Conservation (phyloP, 2,113 vertebrate species). For the Rhizomys pruinosus region DNA sequence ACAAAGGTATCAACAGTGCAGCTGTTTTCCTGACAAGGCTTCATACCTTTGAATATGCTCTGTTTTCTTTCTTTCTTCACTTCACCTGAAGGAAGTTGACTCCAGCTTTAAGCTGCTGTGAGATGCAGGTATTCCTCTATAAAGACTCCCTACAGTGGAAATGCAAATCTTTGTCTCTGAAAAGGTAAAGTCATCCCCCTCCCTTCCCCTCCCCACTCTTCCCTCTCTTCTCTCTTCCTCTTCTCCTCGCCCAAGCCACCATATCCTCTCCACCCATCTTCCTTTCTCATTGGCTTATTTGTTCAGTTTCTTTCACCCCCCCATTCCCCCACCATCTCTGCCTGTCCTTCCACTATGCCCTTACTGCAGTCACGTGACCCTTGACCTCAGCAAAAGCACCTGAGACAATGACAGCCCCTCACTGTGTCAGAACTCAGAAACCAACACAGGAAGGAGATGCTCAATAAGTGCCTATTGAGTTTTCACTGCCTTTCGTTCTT, state of each 20-base stretch:
- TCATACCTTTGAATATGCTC: not conserved
- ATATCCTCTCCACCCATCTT: not conserved
- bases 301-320: not conserved
- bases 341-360: not conserved
- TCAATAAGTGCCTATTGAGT: not conserved
- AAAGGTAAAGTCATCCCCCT: not conserved
- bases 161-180: not conserved
- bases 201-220: not conserved
- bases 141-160: not conserved
- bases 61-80: not conserved
- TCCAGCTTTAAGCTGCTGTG: not conserved
- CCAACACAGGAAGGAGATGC: not conserved
- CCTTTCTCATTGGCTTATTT: not conserved
- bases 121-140: not conserved
- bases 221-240: no score
- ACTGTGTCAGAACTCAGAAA: not conserved
- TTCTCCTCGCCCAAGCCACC: no score
- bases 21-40: not conserved
- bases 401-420: not conserved
- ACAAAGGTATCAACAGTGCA: not conserved
- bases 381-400: not conserved
- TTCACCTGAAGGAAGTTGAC: not conserved
- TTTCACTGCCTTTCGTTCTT: slow-evolving; percentile 42
- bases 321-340: not conserved
- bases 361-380: not conserved